These are phyloP conservation scores for Dipodomys merriami DNA, from an alignment of 2,113 vertebrate species.

Conservation along the genomic window DNA sequence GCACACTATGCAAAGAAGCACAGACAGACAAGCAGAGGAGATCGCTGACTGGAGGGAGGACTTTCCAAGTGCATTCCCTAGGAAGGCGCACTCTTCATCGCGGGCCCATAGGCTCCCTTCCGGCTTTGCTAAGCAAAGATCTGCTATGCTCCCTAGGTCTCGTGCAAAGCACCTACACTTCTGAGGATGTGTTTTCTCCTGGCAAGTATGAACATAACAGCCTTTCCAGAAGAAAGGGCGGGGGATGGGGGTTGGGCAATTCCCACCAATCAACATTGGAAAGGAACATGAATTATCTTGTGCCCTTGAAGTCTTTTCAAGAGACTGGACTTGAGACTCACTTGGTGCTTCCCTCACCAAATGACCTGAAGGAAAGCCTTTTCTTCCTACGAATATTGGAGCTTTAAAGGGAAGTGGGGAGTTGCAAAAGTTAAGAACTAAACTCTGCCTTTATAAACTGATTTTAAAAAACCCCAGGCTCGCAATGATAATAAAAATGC, in stretches of 20 bases:
- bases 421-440: slow-evolving; percentile 42
- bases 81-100: background rate
- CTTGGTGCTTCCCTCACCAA: background rate
- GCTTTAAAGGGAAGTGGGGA: slow-evolving; percentile 7
- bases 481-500: slow-evolving; percentile 77
- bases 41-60: background rate
- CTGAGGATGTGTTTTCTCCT: background rate
- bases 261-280: background rate
- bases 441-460: slow-evolving; percentile 50
- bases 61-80: background rate
- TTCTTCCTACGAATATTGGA: background rate
- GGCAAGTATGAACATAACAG: slow-evolving; percentile 26
- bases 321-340: background rate
- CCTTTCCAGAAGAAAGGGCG: slow-evolving; percentile 34
- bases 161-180: background rate
- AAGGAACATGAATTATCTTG: background rate
- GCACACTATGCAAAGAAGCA: background rate
- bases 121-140: background rate
- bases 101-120: background rate
- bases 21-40: background rate
- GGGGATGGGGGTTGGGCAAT: too few species aligned
- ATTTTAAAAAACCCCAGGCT: slow-evolving; percentile 76
- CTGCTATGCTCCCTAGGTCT: slow-evolving; percentile 7
- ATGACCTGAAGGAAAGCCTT: background rate
- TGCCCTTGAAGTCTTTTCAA: background rate